These are phyloP conservation scores for Ptilonorhynchus violaceus DNA, from an alignment of 2,113 vertebrate genomes.

Conservation along the genomic window DNA sequence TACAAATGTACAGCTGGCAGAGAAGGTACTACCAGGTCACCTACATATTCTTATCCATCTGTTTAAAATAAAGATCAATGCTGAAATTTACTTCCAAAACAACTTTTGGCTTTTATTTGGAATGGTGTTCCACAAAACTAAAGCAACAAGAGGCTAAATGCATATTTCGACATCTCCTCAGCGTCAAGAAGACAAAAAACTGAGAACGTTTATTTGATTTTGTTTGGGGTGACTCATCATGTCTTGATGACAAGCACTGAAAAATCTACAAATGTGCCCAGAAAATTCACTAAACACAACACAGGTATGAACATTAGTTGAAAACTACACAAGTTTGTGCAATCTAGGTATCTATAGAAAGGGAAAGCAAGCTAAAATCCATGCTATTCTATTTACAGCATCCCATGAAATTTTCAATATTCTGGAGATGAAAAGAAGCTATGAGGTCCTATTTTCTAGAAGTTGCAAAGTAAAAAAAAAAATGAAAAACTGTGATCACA, in stretches of 20 bases:
- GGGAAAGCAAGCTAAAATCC: not conserved
- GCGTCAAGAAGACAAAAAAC: not conserved
- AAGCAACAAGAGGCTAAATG: not conserved
- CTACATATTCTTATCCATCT: not conserved
- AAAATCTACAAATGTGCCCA: not conserved
- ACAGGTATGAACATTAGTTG: not conserved
- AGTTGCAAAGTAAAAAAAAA: not conserved
- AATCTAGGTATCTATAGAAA: not conserved
- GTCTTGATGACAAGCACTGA: not conserved
- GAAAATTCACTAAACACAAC: not conserved
- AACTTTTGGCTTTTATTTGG: not conserved
- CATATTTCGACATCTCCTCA: not conserved
- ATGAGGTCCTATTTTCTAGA: not conserved
- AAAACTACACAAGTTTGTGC: not conserved
- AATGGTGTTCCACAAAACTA: not conserved
- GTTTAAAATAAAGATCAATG: not conserved
- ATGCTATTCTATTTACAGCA: not conserved
- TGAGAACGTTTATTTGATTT: not conserved
- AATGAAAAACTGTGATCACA: not conserved
- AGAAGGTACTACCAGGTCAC: not conserved
- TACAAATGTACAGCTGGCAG: not conserved
- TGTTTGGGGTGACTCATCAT: not conserved
- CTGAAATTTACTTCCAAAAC: not conserved
- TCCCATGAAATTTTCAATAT: not conserved
- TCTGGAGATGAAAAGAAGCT: not conserved